These are phyloP conservation scores for Hephaestus fuliginosus DNA, from an alignment of 2,797 vertebrate genomes.

Conservation along the genomic window DNA sequence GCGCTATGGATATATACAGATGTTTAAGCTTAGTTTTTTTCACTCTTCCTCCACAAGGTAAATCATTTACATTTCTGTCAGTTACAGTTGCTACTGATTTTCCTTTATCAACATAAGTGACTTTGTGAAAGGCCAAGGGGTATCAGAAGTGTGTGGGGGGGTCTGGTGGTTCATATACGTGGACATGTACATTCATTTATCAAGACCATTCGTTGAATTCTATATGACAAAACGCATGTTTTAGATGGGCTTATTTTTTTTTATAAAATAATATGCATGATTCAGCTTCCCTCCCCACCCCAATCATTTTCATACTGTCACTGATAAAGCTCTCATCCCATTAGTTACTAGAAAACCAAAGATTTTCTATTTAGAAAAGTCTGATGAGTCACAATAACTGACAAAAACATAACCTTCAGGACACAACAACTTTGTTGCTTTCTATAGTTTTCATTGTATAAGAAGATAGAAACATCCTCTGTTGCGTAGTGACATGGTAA, in stretches of 20 bases:
- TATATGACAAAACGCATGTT: no score
- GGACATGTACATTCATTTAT: no score
- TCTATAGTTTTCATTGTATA: slow-evolving; percentile 14
- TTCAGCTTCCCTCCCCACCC: neutral
- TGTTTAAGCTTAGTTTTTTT: slow-evolving; percentile 74
- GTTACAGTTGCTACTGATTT: slow-evolving; percentile 6
- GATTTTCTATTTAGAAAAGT: slow-evolving; percentile 8
- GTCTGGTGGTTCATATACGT: no score
- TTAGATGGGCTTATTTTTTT: neutral
- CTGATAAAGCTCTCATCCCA: neutral
- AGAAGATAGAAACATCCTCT: neutral
- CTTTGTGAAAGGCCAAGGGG: neutral
- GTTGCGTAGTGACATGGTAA: slow-evolving; percentile 60
- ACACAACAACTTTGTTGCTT: slow-evolving; percentile 26
- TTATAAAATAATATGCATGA: slow-evolving; percentile 1
- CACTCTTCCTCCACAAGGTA: slow-evolving; percentile 74
- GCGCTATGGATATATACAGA: slow-evolving; percentile 75
- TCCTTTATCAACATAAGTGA: neutral
- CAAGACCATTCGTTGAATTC: no score
- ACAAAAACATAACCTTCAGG: slow-evolving; percentile 40
- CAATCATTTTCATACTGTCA: slow-evolving; percentile 7
- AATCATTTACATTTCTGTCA: slow-evolving; percentile 22
- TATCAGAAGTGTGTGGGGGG: neutral
- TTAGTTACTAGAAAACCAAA: slow-evolving; percentile 25
- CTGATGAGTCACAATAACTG: slow-evolving; percentile 27